phyloP scores from a whole-genome alignment of 2,113 vertebrate genomes.

The Petrocephalus zakoni region DNA sequence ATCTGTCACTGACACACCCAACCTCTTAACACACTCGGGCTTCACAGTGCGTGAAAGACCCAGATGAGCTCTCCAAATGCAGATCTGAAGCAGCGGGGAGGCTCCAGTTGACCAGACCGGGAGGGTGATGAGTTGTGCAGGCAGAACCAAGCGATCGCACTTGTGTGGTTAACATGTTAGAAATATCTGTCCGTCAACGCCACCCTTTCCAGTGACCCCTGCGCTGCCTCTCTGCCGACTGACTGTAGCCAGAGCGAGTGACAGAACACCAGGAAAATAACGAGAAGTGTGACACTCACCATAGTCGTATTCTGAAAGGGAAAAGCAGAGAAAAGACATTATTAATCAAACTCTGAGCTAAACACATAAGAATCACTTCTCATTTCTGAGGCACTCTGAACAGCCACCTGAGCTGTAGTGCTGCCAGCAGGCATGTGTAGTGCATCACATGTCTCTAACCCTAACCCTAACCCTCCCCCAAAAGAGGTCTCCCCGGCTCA shows the following conservation, averaged over 20 bases:
- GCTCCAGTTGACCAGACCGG: neutral
- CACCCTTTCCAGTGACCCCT: neutral
- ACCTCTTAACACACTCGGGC: constrained; percentile 18
- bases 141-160: neutral
- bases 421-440: neutral
- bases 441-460: neutral
- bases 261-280: neutral
- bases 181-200: neutral
- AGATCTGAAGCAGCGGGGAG: constrained; percentile 35
- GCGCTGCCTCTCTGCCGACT: neutral
- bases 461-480: neutral
- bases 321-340: neutral
- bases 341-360: neutral
- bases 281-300: constrained; percentile 10
- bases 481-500: no score
- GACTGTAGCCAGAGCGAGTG: neutral
- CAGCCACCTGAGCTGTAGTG: neutral
- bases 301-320: constrained; percentile 7
- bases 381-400: neutral
- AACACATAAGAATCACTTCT: neutral
- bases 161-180: neutral
- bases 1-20: constrained; percentile 37
- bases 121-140: neutral
- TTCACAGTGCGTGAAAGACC: constrained; percentile 45
- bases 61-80: constrained; percentile 41